These are phyloP conservation scores for Pygmarrhopalites habei DNA, from an alignment of 1,140 invertebrate species.

Conservation along the genomic window DNA sequence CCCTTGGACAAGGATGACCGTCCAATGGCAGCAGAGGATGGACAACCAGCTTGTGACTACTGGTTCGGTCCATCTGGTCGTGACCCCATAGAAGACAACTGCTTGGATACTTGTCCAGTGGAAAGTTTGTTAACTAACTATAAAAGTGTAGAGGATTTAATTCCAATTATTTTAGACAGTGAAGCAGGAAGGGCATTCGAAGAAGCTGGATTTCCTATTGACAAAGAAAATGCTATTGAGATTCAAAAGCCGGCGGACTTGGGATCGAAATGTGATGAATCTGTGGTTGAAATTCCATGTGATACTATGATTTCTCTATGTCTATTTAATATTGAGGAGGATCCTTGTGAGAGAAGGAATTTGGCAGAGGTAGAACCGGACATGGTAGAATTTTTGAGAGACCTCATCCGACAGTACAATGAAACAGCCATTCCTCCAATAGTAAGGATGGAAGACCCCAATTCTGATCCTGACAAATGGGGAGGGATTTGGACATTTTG, in stretches of 20 bases:
- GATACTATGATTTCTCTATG: slow-evolving; percentile 58
- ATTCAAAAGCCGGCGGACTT: slow-evolving; percentile 50
- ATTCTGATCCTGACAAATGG: slow-evolving; percentile 54
- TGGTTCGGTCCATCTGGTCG: slow-evolving; percentile 75
- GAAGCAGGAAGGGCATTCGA: slow-evolving; percentile 24
- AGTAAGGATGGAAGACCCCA: slow-evolving; percentile 59
- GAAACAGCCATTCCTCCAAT: slow-evolving; percentile 60
- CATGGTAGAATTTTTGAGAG: slow-evolving; percentile 52
- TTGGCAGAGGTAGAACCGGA: slow-evolving; percentile 54
- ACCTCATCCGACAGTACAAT: slow-evolving; percentile 54
- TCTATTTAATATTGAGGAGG: slow-evolving; percentile 66
- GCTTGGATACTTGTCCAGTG: too few species aligned
- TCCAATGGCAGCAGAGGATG: slow-evolving; percentile 44
- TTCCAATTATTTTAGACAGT: slow-evolving; percentile 27
- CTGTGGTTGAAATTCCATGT: slow-evolving; percentile 47
- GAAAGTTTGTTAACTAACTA: too few species aligned
- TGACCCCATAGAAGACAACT: too few species aligned
- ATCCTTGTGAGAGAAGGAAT: slow-evolving; percentile 74
- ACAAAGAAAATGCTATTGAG: slow-evolving; percentile 6
- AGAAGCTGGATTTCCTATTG: slow-evolving; percentile 5
- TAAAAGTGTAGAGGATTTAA: slow-evolving; percentile 19
- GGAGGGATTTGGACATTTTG: slow-evolving; percentile 36
- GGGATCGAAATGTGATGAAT: slow-evolving; percentile 43
- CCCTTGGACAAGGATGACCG: too few species aligned
- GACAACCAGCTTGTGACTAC: slow-evolving; percentile 54